These are phyloP conservation scores for Argentina silus DNA, from an alignment of 2,797 vertebrate genomes.

Conservation along the genomic window DNA sequence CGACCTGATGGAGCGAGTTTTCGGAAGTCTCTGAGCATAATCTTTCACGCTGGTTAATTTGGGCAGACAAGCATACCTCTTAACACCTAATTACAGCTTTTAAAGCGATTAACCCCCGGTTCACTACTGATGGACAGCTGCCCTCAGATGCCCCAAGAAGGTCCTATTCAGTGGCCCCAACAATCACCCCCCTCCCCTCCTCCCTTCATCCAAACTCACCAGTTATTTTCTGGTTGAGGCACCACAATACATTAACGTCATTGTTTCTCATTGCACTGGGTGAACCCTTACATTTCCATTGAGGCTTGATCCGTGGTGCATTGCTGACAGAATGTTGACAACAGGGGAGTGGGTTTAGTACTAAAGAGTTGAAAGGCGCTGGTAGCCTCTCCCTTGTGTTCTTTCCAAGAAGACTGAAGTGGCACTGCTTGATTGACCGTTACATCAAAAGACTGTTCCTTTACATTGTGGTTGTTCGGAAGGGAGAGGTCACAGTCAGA, in stretches of 20 bases:
- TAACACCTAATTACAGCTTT: constrained; percentile 75
- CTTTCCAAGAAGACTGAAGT: no score
- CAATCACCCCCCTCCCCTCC: constrained; percentile 16
- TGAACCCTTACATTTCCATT: neutral
- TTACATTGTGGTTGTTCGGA: constrained; percentile 18
- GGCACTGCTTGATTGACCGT: no score
- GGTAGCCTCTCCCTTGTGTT: constrained; percentile 30
- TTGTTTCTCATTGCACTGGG: neutral
- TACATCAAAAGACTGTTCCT: constrained; percentile 26
- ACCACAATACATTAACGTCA: neutral
- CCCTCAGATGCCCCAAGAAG: constrained; percentile 55
- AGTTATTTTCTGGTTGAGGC: neutral
- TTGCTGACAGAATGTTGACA: constrained; percentile 42
- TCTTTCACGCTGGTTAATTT: constrained; percentile 70
- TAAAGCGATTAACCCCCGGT: constrained; percentile 75
- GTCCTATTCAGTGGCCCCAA: constrained; percentile 50
- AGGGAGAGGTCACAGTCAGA: constrained; percentile 23
- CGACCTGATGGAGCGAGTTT: constrained; percentile 50
- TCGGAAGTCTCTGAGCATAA: constrained; percentile 63
- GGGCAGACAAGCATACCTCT: constrained; percentile 73
- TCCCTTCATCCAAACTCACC: constrained; percentile 5
- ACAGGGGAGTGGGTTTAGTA: constrained; percentile 36
- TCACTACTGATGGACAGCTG: constrained; percentile 65
- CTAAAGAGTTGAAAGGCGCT: constrained; percentile 40
- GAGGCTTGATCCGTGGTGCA: constrained; percentile 13